Evolutionary conservation across 2,888 invertebrate species (phyloP).

Genomic region (Automeris io): DNA sequence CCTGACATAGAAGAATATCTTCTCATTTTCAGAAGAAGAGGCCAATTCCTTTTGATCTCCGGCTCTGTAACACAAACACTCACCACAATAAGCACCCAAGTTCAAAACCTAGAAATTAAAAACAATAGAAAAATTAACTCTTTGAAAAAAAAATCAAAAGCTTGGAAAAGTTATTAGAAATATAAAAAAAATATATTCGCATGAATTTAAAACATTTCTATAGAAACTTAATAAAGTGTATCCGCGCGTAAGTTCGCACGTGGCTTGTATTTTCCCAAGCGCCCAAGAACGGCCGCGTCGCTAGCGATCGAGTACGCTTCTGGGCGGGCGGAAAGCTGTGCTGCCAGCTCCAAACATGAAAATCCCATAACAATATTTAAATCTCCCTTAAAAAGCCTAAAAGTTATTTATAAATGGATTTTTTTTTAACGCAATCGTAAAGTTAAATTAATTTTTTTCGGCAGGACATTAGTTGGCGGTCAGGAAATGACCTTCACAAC

Average conservation of each 20-base stretch:
- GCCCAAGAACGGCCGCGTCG: slow-evolving; percentile 53
- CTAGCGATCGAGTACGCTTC: slow-evolving; percentile 59
- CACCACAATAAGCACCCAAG: slow-evolving; percentile 51
- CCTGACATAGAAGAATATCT: slow-evolving; percentile 62
- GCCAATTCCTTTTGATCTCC: slow-evolving; percentile 45
- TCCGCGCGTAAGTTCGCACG: slow-evolving; percentile 53
- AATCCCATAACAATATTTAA: no score
- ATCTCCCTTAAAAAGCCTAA: no score
- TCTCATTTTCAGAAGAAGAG: slow-evolving; percentile 44
- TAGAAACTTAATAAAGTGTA: slow-evolving; percentile 18
- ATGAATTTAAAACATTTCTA: slow-evolving; percentile 28
- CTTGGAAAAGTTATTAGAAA: slow-evolving; percentile 11
- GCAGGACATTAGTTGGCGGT: no score
- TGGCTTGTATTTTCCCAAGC: slow-evolving; percentile 23
- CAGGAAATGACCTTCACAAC: no score
- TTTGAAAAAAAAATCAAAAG: slow-evolving; percentile 19
- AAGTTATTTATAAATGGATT: no score
- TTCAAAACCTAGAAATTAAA: slow-evolving; percentile 19
- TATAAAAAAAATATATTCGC: slow-evolving; percentile 16
- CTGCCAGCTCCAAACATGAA: no score
- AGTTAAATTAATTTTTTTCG: no score
- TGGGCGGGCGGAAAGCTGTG: slow-evolving; percentile 69
- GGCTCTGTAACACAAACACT: slow-evolving; percentile 51
- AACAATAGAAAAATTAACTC: slow-evolving; percentile 28
- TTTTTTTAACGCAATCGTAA: no score